Percentiles rank a stretch among this genome's conserved stretches.
Evolutionary conservation across 1,140 invertebrate genomes (phyloP).

Genomic region (Halesus radiatus): DNA sequence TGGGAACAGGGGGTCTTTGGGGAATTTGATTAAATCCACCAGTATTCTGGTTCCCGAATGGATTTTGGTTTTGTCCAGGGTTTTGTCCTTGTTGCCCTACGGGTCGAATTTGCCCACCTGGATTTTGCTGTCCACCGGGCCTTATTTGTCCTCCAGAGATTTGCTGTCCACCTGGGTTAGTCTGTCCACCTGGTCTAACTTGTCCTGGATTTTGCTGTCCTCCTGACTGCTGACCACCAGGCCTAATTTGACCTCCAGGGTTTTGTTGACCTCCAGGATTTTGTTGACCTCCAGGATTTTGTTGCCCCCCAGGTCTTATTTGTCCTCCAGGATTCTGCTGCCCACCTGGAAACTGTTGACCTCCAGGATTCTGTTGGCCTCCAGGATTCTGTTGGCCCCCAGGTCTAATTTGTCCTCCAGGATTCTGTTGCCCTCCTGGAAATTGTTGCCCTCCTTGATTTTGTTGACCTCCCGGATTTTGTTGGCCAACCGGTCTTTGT

Average conservation of each 20-base stretch:
- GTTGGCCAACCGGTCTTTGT: neutral
- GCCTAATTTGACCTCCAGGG: neutral
- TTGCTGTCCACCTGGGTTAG: neutral
- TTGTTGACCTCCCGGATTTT: neutral
- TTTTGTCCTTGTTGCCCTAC: neutral
- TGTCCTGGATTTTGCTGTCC: neutral
- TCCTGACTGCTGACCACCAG: neutral
- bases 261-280: neutral
- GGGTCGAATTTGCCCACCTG: neutral
- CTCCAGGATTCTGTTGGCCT: neutral
- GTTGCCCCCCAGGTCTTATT: neutral
- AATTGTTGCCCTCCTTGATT: neutral
- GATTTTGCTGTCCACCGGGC: neutral
- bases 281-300: neutral
- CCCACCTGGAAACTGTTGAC: neutral
- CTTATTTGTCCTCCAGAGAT: neutral
- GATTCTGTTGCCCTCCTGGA: neutral
- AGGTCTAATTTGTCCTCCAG: neutral
- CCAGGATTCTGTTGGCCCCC: neutral
- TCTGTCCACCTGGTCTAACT: neutral
- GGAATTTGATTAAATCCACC: conserved; percentile 1
- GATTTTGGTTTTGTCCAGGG: neutral
- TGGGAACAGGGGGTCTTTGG: neutral
- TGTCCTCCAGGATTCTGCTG: neutral
- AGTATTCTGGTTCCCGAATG: neutral